These are phyloP conservation scores for Drosophila burlai DNA, from an alignment of 1,140 invertebrate genomes.

Conservation along the genomic window DNA sequence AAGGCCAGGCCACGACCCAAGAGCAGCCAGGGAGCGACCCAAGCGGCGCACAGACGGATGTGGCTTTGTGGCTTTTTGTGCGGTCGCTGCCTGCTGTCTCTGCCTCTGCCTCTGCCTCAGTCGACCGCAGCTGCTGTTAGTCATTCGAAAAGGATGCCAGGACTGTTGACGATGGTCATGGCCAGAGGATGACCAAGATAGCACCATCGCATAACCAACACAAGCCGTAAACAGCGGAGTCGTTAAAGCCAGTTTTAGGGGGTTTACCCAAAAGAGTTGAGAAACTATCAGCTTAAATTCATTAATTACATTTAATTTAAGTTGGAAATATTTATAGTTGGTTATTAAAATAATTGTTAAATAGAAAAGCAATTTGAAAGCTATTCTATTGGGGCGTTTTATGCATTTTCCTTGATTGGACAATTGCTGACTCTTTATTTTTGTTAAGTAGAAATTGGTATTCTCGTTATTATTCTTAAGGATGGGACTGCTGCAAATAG, in stretches of 20 bases:
- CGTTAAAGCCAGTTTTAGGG: background rate
- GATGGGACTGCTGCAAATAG: background rate
- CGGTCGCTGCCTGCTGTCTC: slow-evolving; percentile 30
- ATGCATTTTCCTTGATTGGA: no score
- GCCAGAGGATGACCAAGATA: slow-evolving; percentile 58
- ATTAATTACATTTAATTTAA: background rate
- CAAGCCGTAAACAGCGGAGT: slow-evolving; percentile 14
- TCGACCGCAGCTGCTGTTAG: slow-evolving; percentile 68
- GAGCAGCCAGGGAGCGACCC: slow-evolving; percentile 27
- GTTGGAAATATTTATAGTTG: background rate
- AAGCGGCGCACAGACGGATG: slow-evolving; percentile 74
- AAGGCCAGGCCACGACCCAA: slow-evolving; percentile 51
- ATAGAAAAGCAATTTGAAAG: no score
- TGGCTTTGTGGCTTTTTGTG: slow-evolving; percentile 77
- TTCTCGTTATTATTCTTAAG: no score
- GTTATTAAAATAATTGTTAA: no score
- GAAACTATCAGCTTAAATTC: background rate
- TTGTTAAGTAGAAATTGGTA: background rate
- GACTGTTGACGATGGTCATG: slow-evolving; percentile 53
- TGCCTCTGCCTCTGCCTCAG: slow-evolving; percentile 22
- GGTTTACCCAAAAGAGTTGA: background rate
- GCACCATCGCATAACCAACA: slow-evolving; percentile 17
- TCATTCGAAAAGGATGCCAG: slow-evolving; percentile 66
- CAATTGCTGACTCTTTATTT: no score
- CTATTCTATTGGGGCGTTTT: no score